These are phyloP conservation scores for Reticulitermes speratus DNA, from an alignment of 1,140 invertebrate genomes.

Conservation along the genomic window DNA sequence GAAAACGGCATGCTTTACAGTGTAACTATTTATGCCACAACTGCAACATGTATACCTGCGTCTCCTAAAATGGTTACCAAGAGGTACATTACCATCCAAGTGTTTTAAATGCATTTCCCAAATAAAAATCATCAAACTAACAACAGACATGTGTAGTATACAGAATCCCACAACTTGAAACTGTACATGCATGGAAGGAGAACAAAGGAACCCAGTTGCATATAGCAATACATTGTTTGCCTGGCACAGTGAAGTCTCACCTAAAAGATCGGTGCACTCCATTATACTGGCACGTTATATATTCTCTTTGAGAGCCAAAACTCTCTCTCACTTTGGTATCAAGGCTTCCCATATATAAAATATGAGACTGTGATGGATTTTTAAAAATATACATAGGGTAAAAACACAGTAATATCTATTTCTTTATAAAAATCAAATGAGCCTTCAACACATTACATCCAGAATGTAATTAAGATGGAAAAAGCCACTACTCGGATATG, in stretches of 20 bases:
- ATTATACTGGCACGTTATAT: neutral
- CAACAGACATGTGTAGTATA: neutral
- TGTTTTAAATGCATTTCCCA: neutral
- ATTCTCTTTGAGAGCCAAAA: neutral
- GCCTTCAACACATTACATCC: too few relatives aligned
- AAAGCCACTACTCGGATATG: too few relatives aligned
- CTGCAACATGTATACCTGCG: neutral
- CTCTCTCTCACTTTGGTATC: neutral
- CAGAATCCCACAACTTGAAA: neutral
- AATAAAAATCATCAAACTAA: neutral
- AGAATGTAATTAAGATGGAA: too few relatives aligned
- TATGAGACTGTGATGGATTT: too few relatives aligned
- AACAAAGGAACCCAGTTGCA: neutral
- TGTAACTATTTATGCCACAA: too few relatives aligned
- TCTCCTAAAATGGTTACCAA: neutral
- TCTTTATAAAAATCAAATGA: too few relatives aligned
- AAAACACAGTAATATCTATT: too few relatives aligned
- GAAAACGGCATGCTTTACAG: neutral
- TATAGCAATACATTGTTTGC: neutral
- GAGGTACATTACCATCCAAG: neutral
- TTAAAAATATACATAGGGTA: too few relatives aligned
- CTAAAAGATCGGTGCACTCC: neutral
- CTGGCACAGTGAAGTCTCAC: neutral
- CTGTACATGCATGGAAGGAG: neutral
- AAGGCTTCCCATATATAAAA: neutral